A percentile compares a stretch with the other conserved stretches of the same genome.
These are phyloP conservation scores for Gila robusta DNA, from an alignment of 2,797 vertebrate genomes.

Conservation along the genomic window DNA sequence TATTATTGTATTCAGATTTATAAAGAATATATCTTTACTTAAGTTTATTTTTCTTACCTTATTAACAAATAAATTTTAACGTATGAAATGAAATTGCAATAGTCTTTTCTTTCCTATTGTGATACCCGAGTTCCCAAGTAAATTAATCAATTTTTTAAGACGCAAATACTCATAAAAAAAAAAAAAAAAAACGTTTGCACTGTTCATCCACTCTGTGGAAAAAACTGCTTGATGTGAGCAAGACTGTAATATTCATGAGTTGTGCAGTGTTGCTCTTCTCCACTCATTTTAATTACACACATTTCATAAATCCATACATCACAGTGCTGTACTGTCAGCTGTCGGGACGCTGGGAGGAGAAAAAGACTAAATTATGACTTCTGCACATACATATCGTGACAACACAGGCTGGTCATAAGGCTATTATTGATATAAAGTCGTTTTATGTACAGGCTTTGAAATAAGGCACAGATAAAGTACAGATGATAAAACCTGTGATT, in stretches of 20 bases:
- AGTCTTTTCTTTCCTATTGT: too few species aligned
- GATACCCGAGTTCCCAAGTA: too few species aligned
- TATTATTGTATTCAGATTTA: neutral
- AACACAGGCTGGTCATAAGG: conserved; percentile 11
- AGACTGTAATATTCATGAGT: conserved; percentile 58
- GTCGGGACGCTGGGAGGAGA: conserved; percentile 11
- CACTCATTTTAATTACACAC: conserved; percentile 59
- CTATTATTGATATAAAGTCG: conserved; percentile 50
- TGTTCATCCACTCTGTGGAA: conserved; percentile 48
- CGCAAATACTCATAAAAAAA: neutral
- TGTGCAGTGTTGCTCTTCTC: conserved; percentile 35
- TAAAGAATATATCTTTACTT: neutral
- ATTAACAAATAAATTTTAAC: neutral
- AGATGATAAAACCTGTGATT: conserved; percentile 76
- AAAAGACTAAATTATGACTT: conserved; percentile 41
- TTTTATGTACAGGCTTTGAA: conserved; percentile 45
- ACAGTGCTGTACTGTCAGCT: conserved; percentile 35
- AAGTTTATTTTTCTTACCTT: neutral
- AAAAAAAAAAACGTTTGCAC: neutral
- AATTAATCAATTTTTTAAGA: neutral
- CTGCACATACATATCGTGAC: conserved; percentile 42
- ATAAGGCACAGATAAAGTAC: conserved; percentile 76
- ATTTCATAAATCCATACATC: conserved; percentile 56
- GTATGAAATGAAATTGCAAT: neutral
- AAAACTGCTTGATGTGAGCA: conserved; percentile 53